These are phyloP conservation scores for Rhodophaea formosa DNA, from an alignment of 2,888 invertebrate species.

Conservation along the genomic window DNA sequence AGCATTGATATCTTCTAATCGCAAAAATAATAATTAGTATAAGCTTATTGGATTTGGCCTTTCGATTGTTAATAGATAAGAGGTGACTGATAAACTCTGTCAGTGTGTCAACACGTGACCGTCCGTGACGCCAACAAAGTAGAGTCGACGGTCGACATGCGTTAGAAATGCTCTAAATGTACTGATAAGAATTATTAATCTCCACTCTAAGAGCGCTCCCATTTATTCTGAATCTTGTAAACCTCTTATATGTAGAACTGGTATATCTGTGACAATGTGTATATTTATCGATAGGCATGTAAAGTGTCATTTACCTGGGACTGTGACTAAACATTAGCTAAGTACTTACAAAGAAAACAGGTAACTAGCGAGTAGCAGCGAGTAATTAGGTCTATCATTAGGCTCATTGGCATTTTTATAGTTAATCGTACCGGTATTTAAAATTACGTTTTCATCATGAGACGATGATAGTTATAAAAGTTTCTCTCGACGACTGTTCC, in stretches of 20 bases:
- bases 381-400: too few species aligned
- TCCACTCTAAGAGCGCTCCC: neutral
- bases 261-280: neutral
- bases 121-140: neutral
- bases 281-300: neutral
- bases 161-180: neutral
- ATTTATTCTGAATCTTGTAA: neutral
- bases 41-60: neutral
- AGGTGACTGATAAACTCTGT: slow-evolving; percentile 7
- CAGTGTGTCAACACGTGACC: slow-evolving; percentile 12
- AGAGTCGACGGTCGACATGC: neutral
- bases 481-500: too few species aligned
- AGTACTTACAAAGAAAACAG: too few species aligned
- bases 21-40: too few species aligned
- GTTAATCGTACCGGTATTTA: too few species aligned
- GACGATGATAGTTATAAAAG: too few species aligned
- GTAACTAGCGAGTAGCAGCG: neutral
- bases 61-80: slow-evolving; percentile 5
- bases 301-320: neutral
- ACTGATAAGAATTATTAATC: neutral
- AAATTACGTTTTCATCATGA: too few species aligned
- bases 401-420: too few species aligned
- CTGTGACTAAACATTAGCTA: neutral
- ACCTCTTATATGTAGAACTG: neutral
- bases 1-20: too few species aligned